Percentiles rank a stretch among this genome's conserved stretches.
These are phyloP conservation scores for Phytoseiulus persimilis DNA, from an alignment of 2,888 invertebrate genomes.

Conservation along the genomic window DNA sequence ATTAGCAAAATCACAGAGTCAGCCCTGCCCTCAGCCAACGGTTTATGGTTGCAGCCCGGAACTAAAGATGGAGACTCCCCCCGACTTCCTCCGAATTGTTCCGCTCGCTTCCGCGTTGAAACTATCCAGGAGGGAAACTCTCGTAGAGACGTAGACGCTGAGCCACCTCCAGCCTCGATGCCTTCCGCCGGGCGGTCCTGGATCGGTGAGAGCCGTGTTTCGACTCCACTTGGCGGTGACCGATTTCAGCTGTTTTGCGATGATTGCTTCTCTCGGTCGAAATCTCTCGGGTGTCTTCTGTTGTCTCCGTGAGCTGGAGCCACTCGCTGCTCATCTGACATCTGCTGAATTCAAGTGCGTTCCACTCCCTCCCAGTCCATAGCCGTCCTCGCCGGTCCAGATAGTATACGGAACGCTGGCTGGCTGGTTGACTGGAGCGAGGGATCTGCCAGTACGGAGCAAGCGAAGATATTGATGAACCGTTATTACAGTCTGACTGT, in stretches of 20 bases:
- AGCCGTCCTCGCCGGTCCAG: not conserved
- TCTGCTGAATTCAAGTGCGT: not conserved
- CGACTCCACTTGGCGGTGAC: not conserved
- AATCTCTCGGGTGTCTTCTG: conserved; percentile 5
- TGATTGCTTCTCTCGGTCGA: not conserved
- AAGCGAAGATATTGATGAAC: not conserved
- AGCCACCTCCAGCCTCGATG: too few species aligned
- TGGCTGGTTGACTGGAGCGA: not conserved
- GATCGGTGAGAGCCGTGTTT: not conserved
- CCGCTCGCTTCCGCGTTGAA: too few species aligned
- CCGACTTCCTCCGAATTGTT: too few species aligned
- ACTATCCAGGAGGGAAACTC: too few species aligned
- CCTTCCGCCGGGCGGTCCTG: not conserved
- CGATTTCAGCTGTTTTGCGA: not conserved
- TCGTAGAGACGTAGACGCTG: too few species aligned
- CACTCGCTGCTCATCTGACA: not conserved
- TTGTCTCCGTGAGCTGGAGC: not conserved
- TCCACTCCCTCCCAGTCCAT: not conserved
- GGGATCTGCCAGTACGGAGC: not conserved
- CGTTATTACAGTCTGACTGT: not conserved
- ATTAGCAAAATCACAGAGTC: not conserved
- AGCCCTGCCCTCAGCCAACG: not conserved
- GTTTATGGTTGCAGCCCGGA: too few species aligned
- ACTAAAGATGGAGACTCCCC: too few species aligned
- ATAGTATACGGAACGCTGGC: not conserved